Conservation (phyloP, 2,797 vertebrate species). For the Momotus momota region DNA sequence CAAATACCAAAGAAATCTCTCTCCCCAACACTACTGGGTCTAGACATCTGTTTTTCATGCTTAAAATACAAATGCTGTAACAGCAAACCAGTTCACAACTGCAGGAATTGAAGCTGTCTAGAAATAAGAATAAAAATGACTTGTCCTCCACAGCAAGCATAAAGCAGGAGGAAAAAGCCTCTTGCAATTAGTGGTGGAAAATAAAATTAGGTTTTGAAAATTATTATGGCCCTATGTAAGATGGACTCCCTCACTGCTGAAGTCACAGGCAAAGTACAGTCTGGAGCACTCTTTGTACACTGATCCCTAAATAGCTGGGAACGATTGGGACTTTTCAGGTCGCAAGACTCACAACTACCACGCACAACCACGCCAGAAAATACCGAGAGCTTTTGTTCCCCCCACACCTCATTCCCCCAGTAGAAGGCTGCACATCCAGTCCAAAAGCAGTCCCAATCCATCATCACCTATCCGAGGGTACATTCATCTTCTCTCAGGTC, state of each 20-base stretch:
- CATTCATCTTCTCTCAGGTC: background rate
- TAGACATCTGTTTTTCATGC: slow-evolving; percentile 58
- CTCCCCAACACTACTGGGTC: background rate
- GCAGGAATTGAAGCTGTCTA: slow-evolving; percentile 34
- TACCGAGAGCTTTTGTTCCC: background rate
- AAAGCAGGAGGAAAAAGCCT: background rate
- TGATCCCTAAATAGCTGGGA: background rate
- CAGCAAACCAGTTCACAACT: slow-evolving; percentile 39
- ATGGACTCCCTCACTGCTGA: background rate
- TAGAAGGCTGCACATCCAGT: background rate
- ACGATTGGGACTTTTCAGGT: background rate
- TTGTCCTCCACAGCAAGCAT: background rate
- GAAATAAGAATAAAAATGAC: slow-evolving; percentile 16
- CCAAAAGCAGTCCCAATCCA: background rate
- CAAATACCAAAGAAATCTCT: slow-evolving; percentile 52
- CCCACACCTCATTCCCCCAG: background rate
- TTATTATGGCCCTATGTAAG: background rate
- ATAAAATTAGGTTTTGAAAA: slow-evolving; percentile 24
- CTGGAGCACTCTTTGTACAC: background rate
- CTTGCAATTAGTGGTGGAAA: slow-evolving; percentile 44
- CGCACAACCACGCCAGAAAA: background rate
- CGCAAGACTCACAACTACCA: background rate
- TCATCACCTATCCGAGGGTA: background rate
- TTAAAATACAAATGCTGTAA: slow-evolving; percentile 54
- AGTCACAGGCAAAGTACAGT: background rate